A percentile compares a stretch with the other conserved stretches of the same genome.
Evolutionary conservation across 2,113 vertebrate genomes (phyloP).

Genomic region (Lepus europaeus): DNA sequence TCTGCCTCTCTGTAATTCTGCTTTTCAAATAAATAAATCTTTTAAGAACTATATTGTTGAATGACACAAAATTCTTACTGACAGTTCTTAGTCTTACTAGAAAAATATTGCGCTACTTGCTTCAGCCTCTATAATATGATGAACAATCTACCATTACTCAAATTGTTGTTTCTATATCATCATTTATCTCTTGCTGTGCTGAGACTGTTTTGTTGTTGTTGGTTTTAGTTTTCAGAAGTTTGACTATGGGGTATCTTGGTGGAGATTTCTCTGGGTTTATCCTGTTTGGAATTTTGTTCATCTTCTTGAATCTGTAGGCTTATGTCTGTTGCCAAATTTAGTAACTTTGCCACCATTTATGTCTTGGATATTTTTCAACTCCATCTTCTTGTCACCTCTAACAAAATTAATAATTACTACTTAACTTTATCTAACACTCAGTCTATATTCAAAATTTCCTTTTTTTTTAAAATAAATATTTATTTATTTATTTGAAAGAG

Average conservation of each 20-base stretch:
- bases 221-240: neutral
- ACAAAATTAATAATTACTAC: slow-evolving; percentile 1
- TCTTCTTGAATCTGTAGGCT: neutral
- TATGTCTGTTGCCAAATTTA: neutral
- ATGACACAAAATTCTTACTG: neutral
- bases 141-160: neutral
- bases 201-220: neutral
- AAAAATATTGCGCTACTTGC: neutral
- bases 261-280: neutral
- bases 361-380: neutral
- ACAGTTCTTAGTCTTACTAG: neutral
- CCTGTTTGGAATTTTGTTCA: neutral
- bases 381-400: neutral
- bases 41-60: neutral
- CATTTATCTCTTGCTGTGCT: neutral
- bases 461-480: too few relatives aligned
- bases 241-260: neutral
- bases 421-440: neutral
- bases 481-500: too few relatives aligned
- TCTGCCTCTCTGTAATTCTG: too few relatives aligned
- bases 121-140: neutral
- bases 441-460: neutral
- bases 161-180: neutral
- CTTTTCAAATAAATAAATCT: too few relatives aligned
- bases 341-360: neutral